Evolutionary conservation across 2,888 invertebrate species (phyloP), one percentile per base, ranked within the genome.

Genomic region (Saturnia pavonia): DNA sequence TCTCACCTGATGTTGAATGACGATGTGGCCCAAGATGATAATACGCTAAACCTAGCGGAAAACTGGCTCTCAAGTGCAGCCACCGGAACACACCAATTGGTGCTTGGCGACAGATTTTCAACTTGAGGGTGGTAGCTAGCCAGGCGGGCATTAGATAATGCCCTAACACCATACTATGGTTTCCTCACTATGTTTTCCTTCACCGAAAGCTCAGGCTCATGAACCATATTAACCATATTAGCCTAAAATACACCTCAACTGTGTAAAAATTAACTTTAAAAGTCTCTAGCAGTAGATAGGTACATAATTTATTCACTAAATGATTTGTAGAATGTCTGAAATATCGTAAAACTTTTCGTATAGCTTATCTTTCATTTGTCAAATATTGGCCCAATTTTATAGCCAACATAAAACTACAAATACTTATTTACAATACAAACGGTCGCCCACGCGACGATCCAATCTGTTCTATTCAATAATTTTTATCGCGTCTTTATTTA

Each of bases 401-500:
- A 68, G 51, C 70, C 70, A 71, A 71, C 71, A 69, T 69, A 74
- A 74, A 75, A 73, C 69, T 40, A 72, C 63, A 70, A 72, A 51
- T 57, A 70, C 68, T 72, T 76, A 78, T 80, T 78, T 74, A 76
- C 76, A 76, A 75, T 75, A 76, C 78, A 78, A 78, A 68, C 48
- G 48, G 75, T 72, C 77, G 74, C 80, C 79, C 78, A 82, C 79
- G 73, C 77, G n/a, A n/a, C n/a, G n/a, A n/a, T 72, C 77, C 73
- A 78, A 78, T 75, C 72, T 76, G 74, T 76, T 68, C 70, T 48
- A 76, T 77, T 80, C 77, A 80, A 71, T 74, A 76, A 75, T 80
- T 78, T 54, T 75, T 79, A 77, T 83, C 76, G 43, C 68, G 42
- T 73, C 70, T 77, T 74, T 86, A 82, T 88, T 85, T 85, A 83